These are phyloP conservation scores for Nycteola revayana DNA, from an alignment of 2,888 invertebrate species.

Conservation along the genomic window DNA sequence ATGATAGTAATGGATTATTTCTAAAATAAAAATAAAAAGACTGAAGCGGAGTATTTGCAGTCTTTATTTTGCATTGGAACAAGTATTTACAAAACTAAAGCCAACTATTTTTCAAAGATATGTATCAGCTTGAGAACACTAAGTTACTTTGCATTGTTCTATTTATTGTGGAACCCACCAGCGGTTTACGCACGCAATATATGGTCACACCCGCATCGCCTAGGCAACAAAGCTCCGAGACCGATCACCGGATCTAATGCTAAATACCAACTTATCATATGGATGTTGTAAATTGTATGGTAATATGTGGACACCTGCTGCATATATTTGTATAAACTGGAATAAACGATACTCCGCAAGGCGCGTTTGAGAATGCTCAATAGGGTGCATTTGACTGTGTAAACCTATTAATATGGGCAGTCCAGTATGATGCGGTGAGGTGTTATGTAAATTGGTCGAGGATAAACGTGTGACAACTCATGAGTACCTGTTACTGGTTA, in stretches of 20 bases:
- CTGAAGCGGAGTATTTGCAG: too few species aligned
- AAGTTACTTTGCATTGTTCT: too few species aligned
- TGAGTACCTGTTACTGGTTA: slow-evolving; percentile 29
- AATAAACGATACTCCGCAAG: slow-evolving; percentile 53
- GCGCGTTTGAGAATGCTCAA: slow-evolving; percentile 66
- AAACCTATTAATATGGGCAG: slow-evolving; percentile 71
- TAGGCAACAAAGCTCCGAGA: slow-evolving; percentile 31
- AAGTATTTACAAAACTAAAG: too few species aligned
- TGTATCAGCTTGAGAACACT: too few species aligned
- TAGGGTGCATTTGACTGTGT: slow-evolving; percentile 70
- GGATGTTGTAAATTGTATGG: slow-evolving; percentile 76
- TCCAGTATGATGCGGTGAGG: slow-evolving; percentile 54
- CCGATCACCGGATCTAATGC: slow-evolving; percentile 60
- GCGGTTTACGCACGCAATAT: too few species aligned
- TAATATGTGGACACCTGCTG: slow-evolving; percentile 79
- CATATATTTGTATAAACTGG: slow-evolving; percentile 73
- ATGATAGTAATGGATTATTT: too few species aligned
- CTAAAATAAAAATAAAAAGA: too few species aligned
- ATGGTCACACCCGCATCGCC: too few species aligned
- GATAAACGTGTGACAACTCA: slow-evolving; percentile 49
- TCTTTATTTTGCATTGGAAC: too few species aligned
- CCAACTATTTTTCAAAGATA: too few species aligned
- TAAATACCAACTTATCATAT: slow-evolving; percentile 60
- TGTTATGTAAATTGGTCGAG: slow-evolving; percentile 55
- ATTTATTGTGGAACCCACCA: too few species aligned